These are phyloP conservation scores for Hippopotamus amphibius DNA, from an alignment of 2,113 vertebrate genomes.

Conservation along the genomic window DNA sequence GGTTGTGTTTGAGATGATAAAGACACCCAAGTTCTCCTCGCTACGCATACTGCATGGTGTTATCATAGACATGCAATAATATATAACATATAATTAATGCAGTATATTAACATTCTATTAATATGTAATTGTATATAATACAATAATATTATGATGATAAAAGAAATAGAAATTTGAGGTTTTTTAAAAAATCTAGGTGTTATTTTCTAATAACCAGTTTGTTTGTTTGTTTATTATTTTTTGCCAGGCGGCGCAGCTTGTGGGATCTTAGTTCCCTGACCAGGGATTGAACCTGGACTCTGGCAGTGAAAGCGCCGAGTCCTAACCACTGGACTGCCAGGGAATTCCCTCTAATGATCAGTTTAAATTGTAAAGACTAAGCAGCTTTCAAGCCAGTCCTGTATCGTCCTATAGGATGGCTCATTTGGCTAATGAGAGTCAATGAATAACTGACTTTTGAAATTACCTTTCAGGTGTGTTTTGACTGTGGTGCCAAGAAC, in stretches of 20 bases:
- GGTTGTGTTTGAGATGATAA: neutral
- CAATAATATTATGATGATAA: neutral
- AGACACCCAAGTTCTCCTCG: neutral
- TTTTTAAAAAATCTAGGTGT: neutral
- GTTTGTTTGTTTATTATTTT: neutral
- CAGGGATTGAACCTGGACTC: neutral
- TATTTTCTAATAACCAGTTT: neutral
- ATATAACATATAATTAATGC: neutral
- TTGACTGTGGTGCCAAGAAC: slow-evolving; percentile 96
- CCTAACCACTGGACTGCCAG: neutral
- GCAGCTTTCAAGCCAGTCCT: neutral
- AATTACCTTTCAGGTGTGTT: slow-evolving; percentile 90
- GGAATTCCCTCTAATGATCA: neutral
- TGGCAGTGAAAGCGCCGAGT: neutral
- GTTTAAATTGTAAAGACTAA: neutral
- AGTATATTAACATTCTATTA: neutral
- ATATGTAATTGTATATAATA: neutral
- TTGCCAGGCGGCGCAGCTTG: rapidly evolving
- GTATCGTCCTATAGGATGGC: too few species aligned
- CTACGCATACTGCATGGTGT: rapidly evolving
- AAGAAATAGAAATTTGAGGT: neutral
- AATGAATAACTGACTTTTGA: too few species aligned
- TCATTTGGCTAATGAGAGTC: neutral
- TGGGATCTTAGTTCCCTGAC: neutral
- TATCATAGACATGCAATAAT: rapidly evolving